Conservation (phyloP, 2,888 invertebrate genomes). For the Eupithecia abbreviata region DNA sequence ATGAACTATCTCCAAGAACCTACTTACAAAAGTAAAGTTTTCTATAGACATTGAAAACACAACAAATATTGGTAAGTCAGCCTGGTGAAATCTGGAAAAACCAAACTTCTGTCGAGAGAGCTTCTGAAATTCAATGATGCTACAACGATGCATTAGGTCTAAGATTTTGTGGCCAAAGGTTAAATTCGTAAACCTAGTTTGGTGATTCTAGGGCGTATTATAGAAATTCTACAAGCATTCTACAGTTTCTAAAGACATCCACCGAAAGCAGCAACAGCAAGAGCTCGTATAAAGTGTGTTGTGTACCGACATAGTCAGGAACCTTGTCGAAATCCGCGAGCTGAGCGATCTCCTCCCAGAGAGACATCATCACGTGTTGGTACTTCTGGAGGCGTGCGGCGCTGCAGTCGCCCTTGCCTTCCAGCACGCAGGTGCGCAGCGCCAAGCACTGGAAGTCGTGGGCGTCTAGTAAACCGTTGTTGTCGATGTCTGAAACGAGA, state of each 20-base stretch:
- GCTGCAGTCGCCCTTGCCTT: constrained; percentile 92
- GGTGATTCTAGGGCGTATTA: no score
- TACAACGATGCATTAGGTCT: no score
- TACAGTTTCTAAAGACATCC: background rate
- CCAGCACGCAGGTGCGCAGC: constrained; percentile 90
- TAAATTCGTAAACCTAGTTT: no score
- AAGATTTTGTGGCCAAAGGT: no score
- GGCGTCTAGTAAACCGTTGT: constrained; percentile 92
- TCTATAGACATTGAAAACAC: no score
- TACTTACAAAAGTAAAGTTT: no score
- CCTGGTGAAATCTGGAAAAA: no score
- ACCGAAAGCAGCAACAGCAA: constrained; percentile 53
- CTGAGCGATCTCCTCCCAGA: constrained; percentile 94
- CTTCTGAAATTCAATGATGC: background rate
- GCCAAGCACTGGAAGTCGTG: constrained; percentile 93
- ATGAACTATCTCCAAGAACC: no score
- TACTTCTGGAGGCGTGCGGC: constrained; percentile 88
- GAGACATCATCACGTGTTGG: constrained; percentile 91
- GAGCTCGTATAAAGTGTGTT: constrained; percentile 47
- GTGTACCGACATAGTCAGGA: constrained; percentile 81
- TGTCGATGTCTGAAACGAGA: constrained; percentile 88
- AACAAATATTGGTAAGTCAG: no score
- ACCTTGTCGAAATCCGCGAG: constrained; percentile 95
- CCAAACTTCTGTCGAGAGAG: no score
- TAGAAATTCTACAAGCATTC: background rate